Conservation (phyloP, 2,113 vertebrate species). For the Irena cyanogastra region DNA sequence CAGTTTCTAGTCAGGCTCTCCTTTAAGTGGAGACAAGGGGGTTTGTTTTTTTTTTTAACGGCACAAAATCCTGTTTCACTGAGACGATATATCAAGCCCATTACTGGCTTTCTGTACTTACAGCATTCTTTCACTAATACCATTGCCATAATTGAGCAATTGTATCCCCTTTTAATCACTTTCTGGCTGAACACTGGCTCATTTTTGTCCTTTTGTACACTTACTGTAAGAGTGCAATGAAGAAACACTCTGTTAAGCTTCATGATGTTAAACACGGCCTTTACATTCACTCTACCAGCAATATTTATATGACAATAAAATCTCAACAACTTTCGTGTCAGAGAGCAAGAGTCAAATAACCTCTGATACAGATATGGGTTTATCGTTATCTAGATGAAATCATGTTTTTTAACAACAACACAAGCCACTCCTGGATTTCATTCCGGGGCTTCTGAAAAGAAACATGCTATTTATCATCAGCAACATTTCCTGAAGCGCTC, state of each 20-base stretch:
- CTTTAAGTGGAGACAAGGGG: accelerated
- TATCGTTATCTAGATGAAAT: background rate
- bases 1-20: background rate
- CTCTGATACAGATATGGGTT: accelerated
- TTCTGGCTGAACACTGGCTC: background rate
- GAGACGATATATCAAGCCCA: background rate
- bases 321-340: background rate
- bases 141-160: background rate
- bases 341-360: background rate
- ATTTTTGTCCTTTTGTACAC: background rate
- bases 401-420: background rate
- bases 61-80: background rate
- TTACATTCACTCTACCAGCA: background rate
- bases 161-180: background rate
- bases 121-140: background rate
- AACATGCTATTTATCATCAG: background rate
- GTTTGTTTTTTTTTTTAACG: background rate
- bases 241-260: background rate
- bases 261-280: accelerated
- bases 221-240: background rate
- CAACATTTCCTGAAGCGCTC: background rate
- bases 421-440: background rate
- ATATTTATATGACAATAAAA: background rate
- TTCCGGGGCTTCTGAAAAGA: background rate
- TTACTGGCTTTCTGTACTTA: background rate